Percentiles rank a stretch among this genome's conserved stretches.
Conservation (phyloP, 2,113 vertebrate genomes). For the Mandrillus leucophaeus region DNA sequence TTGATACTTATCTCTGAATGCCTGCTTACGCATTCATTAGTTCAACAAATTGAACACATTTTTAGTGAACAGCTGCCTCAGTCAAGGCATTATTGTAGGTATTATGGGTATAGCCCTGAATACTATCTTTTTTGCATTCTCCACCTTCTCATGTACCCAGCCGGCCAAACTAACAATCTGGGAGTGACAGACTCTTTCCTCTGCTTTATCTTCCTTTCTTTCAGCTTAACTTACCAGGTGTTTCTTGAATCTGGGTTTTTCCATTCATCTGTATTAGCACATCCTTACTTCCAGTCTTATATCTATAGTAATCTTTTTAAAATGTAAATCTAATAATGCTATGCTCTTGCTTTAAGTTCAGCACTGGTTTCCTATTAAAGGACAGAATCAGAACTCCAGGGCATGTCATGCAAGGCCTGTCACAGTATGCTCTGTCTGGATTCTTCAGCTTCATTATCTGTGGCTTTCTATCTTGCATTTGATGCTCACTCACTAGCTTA, state of each 20-base stretch:
- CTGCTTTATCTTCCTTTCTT: background rate
- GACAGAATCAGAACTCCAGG: background rate
- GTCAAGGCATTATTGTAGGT: background rate
- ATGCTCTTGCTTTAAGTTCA: background rate
- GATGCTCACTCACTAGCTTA: background rate
- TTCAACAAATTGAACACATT: background rate
- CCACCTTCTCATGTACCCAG: background rate
- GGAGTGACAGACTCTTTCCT: background rate
- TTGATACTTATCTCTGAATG: background rate
- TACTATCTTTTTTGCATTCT: background rate
- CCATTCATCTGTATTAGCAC: background rate
- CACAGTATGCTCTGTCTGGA: background rate
- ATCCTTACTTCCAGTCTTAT: background rate
- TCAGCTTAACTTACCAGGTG: background rate
- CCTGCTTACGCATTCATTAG: background rate
- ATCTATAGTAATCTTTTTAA: background rate
- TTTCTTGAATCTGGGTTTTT: conserved; percentile 33
- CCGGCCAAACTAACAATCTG: background rate
- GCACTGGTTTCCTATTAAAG: background rate
- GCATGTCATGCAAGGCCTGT: background rate
- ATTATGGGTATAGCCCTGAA: background rate
- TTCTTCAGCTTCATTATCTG: background rate
- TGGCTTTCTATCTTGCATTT: background rate
- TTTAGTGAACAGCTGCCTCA: background rate
- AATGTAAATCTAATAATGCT: background rate